These are phyloP conservation scores for Drepanosiphum platanoidis DNA, from an alignment of 2,888 invertebrate genomes.

Conservation along the genomic window DNA sequence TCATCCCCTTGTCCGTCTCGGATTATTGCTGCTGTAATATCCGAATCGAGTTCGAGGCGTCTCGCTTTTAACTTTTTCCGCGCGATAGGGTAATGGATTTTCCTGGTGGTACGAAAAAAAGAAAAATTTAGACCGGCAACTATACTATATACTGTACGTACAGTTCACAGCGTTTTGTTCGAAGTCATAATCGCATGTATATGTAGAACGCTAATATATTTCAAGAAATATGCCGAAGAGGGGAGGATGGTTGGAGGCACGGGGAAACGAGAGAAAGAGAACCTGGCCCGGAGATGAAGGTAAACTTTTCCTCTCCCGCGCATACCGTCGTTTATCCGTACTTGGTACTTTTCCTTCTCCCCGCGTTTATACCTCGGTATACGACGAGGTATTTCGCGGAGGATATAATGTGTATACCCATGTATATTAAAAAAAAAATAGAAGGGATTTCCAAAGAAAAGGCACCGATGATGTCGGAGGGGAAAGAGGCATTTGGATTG, in stretches of 20 bases:
- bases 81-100: not conserved
- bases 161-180: not conserved
- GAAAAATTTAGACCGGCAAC: not conserved
- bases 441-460: not conserved
- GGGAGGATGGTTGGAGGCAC: too few relatives aligned
- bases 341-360: not conserved
- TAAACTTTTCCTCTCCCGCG: not conserved
- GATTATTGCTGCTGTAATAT: not conserved
- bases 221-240: not conserved
- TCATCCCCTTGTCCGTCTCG: not conserved
- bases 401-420: not conserved
- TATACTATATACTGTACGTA: not conserved
- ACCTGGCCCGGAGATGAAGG: not conserved
- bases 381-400: not conserved
- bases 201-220: not conserved
- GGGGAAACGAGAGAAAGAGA: not conserved
- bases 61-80: not conserved
- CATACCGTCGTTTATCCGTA: not conserved
- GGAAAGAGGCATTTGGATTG: not conserved
- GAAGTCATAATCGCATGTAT: not conserved
- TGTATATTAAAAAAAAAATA: slow-evolving; percentile 18
- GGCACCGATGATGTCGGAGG: not conserved
- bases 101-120: not conserved
- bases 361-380: not conserved
- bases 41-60: not conserved